Base-by-base conservation (phyloP, 2,888 invertebrate species). In the Dasysyrphus albostriatus region DNA sequence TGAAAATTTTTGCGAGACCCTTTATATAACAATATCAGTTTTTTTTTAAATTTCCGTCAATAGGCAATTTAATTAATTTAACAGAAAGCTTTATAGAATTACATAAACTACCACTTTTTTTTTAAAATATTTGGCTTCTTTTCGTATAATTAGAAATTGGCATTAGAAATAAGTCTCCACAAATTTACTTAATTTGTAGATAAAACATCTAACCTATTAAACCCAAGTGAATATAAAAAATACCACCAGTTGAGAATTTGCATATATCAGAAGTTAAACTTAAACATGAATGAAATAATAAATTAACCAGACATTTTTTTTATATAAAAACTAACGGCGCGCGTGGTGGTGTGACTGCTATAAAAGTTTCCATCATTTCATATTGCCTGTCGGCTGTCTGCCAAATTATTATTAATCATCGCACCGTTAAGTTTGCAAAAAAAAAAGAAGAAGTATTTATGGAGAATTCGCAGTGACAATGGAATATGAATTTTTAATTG, bases 241-340 rank as follows among this genome's bases (percentile, higher is more conserved):
- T n/a, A 6, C 42, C 42, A 9, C 24, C 51, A 12, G 0, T 29
- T 29, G 6, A 29, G 54, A 24, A 2, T 51, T 24, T 24, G 24
- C 24, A 24, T 54, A 14, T 14, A 29, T 29, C 24, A 29, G 12
- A 54, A 54, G 29, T 3, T 29, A 9, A 14, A 32, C 14, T 32
- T 32, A 24, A 54, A 54, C 54, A 54, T 54, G 54, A 54, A 54
- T 54, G 54, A 54, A 54, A 54, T 54, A 54, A 54, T 54, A 54
- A 54, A 54, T 54, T 29, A 14, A 54, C 1, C 16, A 54, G 54
- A 32, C 51, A 54, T 54, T 54, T 54, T 54, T 29, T 14, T 24
- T 14, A 2, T 4, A 32, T 3, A 54, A 29, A 54, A 54, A 32
- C 29, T n/a, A 54, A 54, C 54, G 29, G n/a, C n/a, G 29, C 29